Evolutionary conservation across 1,140 invertebrate genomes (phyloP), one percentile per base, ranked within the genome.

Genomic region (Aricia agestis): DNA sequence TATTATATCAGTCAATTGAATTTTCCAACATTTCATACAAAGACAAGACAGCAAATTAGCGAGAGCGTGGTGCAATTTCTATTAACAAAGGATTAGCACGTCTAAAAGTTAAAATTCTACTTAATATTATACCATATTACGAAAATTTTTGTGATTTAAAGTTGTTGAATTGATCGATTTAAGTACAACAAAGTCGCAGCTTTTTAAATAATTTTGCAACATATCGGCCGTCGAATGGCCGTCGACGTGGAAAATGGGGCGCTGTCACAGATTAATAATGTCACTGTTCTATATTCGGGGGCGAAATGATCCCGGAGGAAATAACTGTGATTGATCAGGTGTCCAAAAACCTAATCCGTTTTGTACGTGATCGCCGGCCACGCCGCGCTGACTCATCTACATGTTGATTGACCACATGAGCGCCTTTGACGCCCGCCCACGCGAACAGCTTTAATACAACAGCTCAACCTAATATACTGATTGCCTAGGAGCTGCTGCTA

Each of bases 261-360:
- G 11, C 45, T 52, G 45, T 52, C 45, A 52, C 45, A 52, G 45
- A 52, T 52, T 52, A 52, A 52, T 52, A 52, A 52, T 52, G 45
- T 13, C 45, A 52, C 45, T 13, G 45, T 36, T 36, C 45, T 52
- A 52, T 52, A 52, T 52, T 15, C 6, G 45, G 45, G 36, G 45
- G 45, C 45, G 59, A 63, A 63, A 7, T 63, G 17, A 9, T 63
- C 59, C 59, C 59, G 6, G 7, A 63, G 59, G 59, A 63, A 63
- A 63, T 63, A 18, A 63, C 18, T 25, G 17, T 11, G 59, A 63
- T 63, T 25, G 59, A 19, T 63, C 59, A 63, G 59, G 59, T 63
- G 59, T 63, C 59, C 59, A 63, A 63, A 63, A 63, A 63, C 18
- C 59, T 63, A 63, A 63, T 63, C 6, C 19, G 19, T 19, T 63